Conservation (phyloP, 2,888 invertebrate species). For the Tenthredo scrophulariae region DNA sequence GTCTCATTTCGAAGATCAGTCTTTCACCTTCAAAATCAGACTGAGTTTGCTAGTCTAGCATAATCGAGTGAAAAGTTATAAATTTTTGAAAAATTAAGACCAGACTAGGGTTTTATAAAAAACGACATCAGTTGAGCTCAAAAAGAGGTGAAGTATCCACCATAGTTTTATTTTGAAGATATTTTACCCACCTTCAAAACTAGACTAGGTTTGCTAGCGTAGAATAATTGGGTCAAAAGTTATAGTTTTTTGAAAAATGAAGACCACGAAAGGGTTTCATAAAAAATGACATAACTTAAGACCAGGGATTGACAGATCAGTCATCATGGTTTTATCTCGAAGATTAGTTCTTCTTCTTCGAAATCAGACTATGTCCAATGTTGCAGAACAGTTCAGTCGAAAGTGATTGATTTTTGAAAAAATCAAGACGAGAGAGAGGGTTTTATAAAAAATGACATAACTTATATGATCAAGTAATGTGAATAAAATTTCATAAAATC, state of each 20-base stretch:
- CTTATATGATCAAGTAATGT: neutral
- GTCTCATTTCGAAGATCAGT: neutral
- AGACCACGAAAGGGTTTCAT: neutral
- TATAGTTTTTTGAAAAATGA: neutral
- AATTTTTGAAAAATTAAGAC: neutral
- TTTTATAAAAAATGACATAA: neutral
- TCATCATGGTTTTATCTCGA: neutral
- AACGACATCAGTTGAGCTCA: neutral
- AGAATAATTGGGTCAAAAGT: neutral
- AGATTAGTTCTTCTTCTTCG: neutral
- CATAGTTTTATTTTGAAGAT: neutral
- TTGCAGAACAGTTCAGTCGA: neutral
- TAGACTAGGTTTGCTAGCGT: neutral
- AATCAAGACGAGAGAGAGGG: neutral
- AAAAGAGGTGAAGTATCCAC: too few relatives aligned
- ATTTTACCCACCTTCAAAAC: neutral
- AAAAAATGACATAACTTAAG: neutral
- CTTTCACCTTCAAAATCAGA: neutral
- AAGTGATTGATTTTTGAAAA: constrained; percentile 5
- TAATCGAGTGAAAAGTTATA: neutral
- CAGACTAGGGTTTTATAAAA: neutral
- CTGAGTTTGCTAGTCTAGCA: neutral
- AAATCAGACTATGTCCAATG: neutral
- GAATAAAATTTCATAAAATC: too few relatives aligned
- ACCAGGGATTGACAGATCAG: neutral